These are phyloP conservation scores for Penaeus monodon DNA, from an alignment of 2,888 invertebrate species.

Conservation along the genomic window DNA sequence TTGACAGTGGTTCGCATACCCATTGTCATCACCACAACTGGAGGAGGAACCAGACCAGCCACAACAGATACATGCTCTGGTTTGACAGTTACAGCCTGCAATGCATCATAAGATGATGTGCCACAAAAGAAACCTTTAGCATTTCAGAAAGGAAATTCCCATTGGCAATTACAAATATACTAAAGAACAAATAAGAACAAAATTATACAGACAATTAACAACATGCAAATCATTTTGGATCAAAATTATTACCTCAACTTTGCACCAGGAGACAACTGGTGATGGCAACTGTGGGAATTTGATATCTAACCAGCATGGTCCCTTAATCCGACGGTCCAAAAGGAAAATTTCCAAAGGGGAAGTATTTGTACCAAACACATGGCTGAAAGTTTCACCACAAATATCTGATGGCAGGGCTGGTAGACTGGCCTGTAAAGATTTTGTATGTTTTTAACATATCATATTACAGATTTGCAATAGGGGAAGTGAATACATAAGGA, in stretches of 20 bases:
- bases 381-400: slow-evolving; percentile 83
- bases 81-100: slow-evolving; percentile 72
- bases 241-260: slow-evolving; percentile 78
- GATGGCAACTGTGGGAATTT: slow-evolving; percentile 76
- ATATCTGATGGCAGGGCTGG: slow-evolving; percentile 74
- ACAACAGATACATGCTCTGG: slow-evolving; percentile 77
- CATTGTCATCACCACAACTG: slow-evolving; percentile 82
- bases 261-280: slow-evolving; percentile 88
- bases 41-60: slow-evolving; percentile 76
- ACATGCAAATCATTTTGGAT: neutral
- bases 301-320: slow-evolving; percentile 95
- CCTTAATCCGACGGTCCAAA: slow-evolving; percentile 91
- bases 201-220: neutral
- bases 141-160: neutral
- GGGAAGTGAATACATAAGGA: too few relatives aligned
- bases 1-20: slow-evolving; percentile 81
- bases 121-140: neutral
- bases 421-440: slow-evolving; percentile 69
- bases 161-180: neutral
- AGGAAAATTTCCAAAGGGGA: slow-evolving; percentile 88
- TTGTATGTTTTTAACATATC: slow-evolving; percentile 1
- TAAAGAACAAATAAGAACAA: neutral
- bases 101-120: neutral
- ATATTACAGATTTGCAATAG: neutral
- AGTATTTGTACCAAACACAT: slow-evolving; percentile 89